Base-by-base conservation (phyloP, 2,113 vertebrate species). In the Bucco capensis region DNA sequence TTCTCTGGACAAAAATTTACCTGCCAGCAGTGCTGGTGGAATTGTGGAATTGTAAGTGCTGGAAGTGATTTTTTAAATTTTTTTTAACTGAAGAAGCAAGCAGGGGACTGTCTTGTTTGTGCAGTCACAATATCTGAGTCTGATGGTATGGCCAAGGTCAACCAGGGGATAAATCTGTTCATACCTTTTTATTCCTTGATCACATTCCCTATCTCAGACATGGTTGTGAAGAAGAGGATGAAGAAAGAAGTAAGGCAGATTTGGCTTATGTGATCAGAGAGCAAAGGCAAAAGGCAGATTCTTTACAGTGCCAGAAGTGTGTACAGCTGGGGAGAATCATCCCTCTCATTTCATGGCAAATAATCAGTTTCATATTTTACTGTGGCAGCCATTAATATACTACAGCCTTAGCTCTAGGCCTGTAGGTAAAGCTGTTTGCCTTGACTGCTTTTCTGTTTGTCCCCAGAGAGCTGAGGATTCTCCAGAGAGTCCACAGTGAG, bases 271-370 rank as follows among this genome's bases (percentile, higher is more conserved):
- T 50, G 74, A 79, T 62, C 54, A 73, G 74, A 90, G n/a, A 72
- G 86, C 66, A 89, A 69, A 90, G 62, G 58, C 50, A 62, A 70
- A 61, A 78, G 50, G 90, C 53, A 78, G 76, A 46, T 75, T 74
- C 73, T 86, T 82, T 91, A n/a, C 18, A 1, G 23, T 83, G 51
- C 44, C 56, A 67, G 80, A 62, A 86, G 38, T n/a, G 46, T 50
- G 58, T 79, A 60, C 81, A 75, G 77, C 74, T 73, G 90, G 77
- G 54, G 54, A 90, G 74, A 69, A 89, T 72, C 74, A 89, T 62
- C 54, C 58, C 42, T 79, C 82, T 83, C 50, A 62, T 83, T 93
- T 93, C 84, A 85, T 44, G 78, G 84, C 89, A 89, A 76, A 90
- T 92, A 90, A 90, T 87, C 44, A 35, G 87, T 57, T 85, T 89